phyloP scores from a whole-genome alignment of 1,140 invertebrate species.

The Drosophila pandora region DNA sequence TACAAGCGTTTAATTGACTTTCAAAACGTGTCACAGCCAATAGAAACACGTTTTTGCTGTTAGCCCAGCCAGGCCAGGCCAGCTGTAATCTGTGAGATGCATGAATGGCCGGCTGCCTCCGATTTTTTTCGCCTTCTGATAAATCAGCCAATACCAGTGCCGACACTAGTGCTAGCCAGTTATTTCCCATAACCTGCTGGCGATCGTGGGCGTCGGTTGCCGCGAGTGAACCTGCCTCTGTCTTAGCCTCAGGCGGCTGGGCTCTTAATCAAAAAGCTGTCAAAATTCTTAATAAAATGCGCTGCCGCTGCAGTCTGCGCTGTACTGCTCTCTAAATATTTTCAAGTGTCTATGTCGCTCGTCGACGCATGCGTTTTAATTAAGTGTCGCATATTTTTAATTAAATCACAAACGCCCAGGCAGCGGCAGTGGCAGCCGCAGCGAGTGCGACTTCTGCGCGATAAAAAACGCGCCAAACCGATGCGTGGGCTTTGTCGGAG shows the following conservation, averaged over 20 bases:
- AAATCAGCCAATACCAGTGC: neutral
- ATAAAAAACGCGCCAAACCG: constrained; percentile 53
- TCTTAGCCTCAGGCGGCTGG: constrained; percentile 17
- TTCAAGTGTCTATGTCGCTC: constrained; percentile 51
- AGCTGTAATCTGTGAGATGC: constrained; percentile 41
- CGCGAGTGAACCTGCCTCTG: constrained; percentile 42
- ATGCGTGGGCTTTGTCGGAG: constrained; percentile 43
- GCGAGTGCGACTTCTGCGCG: constrained; percentile 37
- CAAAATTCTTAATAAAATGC: constrained; percentile 77
- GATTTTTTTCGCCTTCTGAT: constrained; percentile 15
- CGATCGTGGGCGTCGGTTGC: constrained; percentile 46
- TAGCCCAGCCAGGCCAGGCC: constrained; percentile 9
- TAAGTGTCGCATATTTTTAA: constrained; percentile 76
- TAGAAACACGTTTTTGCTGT: constrained; percentile 63
- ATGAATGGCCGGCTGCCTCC: constrained; percentile 55
- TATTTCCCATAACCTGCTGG: constrained; percentile 46
- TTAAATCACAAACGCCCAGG: constrained; percentile 70
- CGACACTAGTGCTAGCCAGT: constrained; percentile 41
- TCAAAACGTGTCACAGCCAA: constrained; percentile 66
- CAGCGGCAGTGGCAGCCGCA: constrained; percentile 3
- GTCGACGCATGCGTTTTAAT: constrained; percentile 68
- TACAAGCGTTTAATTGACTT: constrained; percentile 75
- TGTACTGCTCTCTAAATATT: constrained; percentile 26
- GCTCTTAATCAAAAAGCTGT: constrained; percentile 76
- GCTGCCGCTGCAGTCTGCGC: constrained; percentile 30